phyloP scores from a whole-genome alignment of 2,888 invertebrate genomes.

The Mechanitis mazaeus region DNA sequence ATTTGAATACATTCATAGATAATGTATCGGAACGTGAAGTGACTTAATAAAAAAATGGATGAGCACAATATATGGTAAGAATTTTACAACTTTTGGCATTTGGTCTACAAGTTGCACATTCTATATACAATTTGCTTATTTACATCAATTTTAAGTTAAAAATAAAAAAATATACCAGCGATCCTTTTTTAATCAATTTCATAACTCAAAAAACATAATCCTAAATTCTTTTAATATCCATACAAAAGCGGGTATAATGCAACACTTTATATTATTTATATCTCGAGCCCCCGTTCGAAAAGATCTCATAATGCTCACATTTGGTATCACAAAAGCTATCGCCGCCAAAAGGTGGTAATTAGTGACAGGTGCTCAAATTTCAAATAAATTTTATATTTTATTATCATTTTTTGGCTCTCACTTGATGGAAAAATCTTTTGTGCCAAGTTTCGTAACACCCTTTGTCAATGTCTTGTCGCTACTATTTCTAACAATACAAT shows the following conservation, averaged over 20 bases:
- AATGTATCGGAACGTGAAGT: conserved; percentile 41
- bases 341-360: conserved; percentile 75
- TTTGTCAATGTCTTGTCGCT: conserved; percentile 70
- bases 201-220: conserved; percentile 2
- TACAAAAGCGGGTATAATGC: conserved; percentile 13
- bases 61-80: conserved; percentile 24
- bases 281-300: conserved; percentile 30
- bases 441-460: conserved; percentile 63
- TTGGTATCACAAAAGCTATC: conserved; percentile 49
- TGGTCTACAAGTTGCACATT: too few species aligned
- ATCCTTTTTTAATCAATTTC: conserved; percentile 15
- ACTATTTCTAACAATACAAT: conserved; percentile 63
- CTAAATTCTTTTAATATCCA: conserved; percentile 4
- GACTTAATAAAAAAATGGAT: conserved; percentile 43
- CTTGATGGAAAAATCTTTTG: conserved; percentile 48
- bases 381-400: conserved; percentile 56
- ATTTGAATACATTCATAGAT: conserved; percentile 69
- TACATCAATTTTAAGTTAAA: background rate
- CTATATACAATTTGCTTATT: background rate
- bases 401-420: conserved; percentile 45
- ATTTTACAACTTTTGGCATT: background rate
- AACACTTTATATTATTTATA: conserved; percentile 28
- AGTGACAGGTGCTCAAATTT: conserved; percentile 71
- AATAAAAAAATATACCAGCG: background rate
- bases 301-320: conserved; percentile 33